These are phyloP conservation scores for Hyperoplus lanceolatus DNA, from an alignment of 2,797 vertebrate genomes.

Conservation along the genomic window DNA sequence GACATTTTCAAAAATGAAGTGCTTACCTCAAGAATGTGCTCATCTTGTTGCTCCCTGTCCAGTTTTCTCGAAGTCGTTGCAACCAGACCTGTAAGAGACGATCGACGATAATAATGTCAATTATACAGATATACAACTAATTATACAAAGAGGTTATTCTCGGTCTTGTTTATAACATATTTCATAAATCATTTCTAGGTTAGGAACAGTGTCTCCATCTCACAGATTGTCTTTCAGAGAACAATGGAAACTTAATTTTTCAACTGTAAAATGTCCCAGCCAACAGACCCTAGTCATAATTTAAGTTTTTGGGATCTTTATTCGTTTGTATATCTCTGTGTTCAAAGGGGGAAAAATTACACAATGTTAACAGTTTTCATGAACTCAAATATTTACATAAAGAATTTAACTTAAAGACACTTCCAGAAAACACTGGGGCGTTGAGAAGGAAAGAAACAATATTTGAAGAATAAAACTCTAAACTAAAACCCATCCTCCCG, in stretches of 20 bases:
- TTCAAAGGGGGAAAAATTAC: neutral
- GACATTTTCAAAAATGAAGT: slow-evolving; percentile 26
- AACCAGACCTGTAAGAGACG: slow-evolving; percentile 89
- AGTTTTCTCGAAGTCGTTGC: slow-evolving; percentile 95
- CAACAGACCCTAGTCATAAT: neutral
- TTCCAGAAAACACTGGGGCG: neutral
- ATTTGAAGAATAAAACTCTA: slow-evolving; percentile 28
- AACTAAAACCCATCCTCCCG: slow-evolving; percentile 14
- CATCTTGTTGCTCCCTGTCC: slow-evolving; percentile 95
- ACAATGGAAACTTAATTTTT: neutral
- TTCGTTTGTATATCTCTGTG: neutral
- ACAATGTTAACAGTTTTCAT: too few relatives aligned
- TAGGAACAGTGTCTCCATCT: neutral
- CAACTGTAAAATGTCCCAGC: neutral
- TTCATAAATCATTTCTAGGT: too few relatives aligned
- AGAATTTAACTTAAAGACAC: neutral
- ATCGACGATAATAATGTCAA: slow-evolving; percentile 13
- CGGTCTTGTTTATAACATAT: too few relatives aligned
- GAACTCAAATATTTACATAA: too few relatives aligned
- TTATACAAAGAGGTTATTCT: neutral
- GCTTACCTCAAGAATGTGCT: slow-evolving; percentile 97
- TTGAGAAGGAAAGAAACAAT: slow-evolving; percentile 21
- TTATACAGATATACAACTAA: neutral
- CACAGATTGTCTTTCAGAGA: neutral
- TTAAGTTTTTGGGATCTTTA: neutral